Conservation (phyloP, 1,140 invertebrate species). For the Zaprionus vittiger region DNA sequence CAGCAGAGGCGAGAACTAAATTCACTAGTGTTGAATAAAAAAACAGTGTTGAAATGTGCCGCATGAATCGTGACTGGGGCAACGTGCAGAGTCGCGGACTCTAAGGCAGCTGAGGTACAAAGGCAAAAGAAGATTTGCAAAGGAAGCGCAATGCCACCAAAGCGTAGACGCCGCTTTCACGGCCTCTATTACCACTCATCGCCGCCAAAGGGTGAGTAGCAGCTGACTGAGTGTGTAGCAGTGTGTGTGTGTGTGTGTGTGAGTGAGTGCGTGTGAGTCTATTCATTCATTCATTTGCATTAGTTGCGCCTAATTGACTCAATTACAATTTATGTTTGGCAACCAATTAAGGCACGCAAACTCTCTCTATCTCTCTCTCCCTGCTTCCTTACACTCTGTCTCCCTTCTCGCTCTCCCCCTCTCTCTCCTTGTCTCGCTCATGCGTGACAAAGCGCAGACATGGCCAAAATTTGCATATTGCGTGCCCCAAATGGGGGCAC, state of each 20-base stretch:
- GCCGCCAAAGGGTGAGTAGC: conserved; percentile 85
- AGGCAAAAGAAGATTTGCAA: neutral
- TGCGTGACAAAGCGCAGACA: conserved; percentile 38
- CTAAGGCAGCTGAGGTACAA: conserved; percentile 15
- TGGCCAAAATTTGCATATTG: conserved; percentile 79
- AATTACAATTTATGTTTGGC: conserved; percentile 58
- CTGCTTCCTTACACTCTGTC: neutral
- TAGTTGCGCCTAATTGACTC: conserved; percentile 62
- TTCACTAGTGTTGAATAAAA: conserved; percentile 3
- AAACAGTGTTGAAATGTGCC: conserved; percentile 49
- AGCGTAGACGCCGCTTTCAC: conserved; percentile 81
- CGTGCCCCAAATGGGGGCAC: conserved; percentile 53
- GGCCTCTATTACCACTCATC: conserved; percentile 86
- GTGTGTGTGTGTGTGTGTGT: neutral
- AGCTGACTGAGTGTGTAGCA: neutral
- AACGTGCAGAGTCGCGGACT: conserved; percentile 65
- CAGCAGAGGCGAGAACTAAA: neutral
- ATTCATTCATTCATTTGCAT: conserved; percentile 49
- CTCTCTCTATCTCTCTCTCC: neutral
- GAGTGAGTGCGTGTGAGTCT: neutral
- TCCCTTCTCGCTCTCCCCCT: neutral
- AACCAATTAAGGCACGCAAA: conserved; percentile 60
- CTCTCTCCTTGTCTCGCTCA: neutral
- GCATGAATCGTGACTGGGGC: conserved; percentile 56
- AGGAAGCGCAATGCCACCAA: conserved; percentile 72